Evolutionary conservation across 1,140 invertebrate genomes (phyloP).

Genomic region (Streblospio benedicti): DNA sequence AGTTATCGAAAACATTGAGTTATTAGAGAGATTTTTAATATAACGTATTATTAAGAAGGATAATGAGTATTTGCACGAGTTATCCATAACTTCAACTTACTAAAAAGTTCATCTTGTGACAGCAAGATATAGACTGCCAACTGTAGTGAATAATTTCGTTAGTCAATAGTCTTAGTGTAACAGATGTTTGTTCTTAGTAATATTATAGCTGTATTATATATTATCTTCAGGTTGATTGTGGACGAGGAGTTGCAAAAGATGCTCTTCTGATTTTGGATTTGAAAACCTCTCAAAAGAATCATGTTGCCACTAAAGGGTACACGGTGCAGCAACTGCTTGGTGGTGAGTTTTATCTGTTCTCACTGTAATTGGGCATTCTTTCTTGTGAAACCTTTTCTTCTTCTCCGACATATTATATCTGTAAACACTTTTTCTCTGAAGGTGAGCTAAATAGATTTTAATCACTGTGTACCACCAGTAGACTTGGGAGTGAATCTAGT

Average conservation of each 20-base stretch:
- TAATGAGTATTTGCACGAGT: neutral
- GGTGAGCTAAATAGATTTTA: too few species aligned
- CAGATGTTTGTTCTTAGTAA: neutral
- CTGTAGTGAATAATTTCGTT: neutral
- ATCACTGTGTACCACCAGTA: too few species aligned
- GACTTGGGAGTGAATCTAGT: too few species aligned
- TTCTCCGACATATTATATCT: too few species aligned
- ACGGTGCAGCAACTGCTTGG: constrained; percentile 45
- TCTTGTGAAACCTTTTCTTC: too few species aligned
- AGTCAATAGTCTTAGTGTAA: neutral
- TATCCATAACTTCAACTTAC: neutral
- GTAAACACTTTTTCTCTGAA: too few species aligned
- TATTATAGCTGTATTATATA: neutral
- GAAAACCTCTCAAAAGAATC: constrained; percentile 45
- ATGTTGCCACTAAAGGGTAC: constrained; percentile 42
- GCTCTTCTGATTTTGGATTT: constrained; percentile 45
- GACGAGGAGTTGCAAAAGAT: constrained; percentile 38
- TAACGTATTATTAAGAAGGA: neutral
- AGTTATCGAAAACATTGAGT: too few species aligned
- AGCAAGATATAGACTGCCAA: neutral
- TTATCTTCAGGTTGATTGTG: constrained; percentile 28
- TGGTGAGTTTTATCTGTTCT: too few species aligned
- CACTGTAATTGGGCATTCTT: too few species aligned
- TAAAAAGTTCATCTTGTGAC: neutral
- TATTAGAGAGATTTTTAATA: too few species aligned